Percentiles rank a stretch among this genome's conserved stretches.
phyloP scores from a whole-genome alignment of 1,140 invertebrate species.

The Solen grandis region DNA sequence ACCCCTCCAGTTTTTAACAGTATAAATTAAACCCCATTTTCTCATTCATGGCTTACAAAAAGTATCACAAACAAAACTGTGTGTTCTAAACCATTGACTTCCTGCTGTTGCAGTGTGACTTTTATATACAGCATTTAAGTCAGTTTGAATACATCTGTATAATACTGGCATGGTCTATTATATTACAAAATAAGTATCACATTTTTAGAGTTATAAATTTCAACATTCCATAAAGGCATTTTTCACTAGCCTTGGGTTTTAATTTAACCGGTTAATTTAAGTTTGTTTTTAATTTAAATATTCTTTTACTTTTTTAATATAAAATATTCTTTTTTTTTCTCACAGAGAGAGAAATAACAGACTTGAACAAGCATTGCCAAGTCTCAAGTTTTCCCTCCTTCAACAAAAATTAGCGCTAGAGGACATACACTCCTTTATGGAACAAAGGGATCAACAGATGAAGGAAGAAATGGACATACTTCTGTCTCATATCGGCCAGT shows the following conservation, averaged over 20 bases:
- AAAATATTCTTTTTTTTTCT: background rate
- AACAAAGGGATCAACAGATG: constrained; percentile 42
- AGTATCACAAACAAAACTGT: too few species aligned
- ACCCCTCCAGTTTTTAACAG: too few species aligned
- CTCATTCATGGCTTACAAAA: too few species aligned
- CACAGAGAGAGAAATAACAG: constrained; percentile 46
- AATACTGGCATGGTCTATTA: background rate
- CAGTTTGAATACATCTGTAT: background rate
- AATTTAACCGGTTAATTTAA: background rate
- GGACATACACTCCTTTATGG: constrained; percentile 51
- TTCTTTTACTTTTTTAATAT: background rate
- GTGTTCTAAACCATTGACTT: too few species aligned
- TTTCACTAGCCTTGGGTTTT: background rate
- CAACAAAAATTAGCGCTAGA: constrained; percentile 31
- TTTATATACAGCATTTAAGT: too few species aligned
- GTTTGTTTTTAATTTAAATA: background rate
- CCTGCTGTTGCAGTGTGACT: too few species aligned
- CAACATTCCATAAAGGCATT: background rate
- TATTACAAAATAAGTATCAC: background rate
- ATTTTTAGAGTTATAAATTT: background rate
- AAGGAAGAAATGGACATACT: constrained; percentile 45
- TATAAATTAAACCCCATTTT: too few species aligned
- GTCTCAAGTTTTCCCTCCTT: constrained; percentile 20
- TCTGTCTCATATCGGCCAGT: constrained; percentile 32
- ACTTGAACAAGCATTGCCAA: constrained; percentile 20